phyloP scores from a whole-genome alignment of 2,113 vertebrate genomes.

The Excalfactoria chinensis region DNA sequence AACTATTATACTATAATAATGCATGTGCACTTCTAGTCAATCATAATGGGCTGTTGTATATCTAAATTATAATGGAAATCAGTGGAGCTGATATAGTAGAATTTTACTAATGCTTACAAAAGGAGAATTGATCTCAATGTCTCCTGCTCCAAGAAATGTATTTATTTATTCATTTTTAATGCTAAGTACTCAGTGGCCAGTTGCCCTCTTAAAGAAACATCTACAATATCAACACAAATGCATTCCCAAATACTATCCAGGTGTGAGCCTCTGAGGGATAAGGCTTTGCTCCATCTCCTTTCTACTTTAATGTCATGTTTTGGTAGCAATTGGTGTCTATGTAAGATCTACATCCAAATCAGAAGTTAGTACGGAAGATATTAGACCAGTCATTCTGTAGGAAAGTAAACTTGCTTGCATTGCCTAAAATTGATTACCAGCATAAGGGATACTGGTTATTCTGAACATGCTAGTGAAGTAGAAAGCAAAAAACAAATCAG shows the following conservation, averaged over 20 bases:
- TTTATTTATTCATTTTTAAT: neutral
- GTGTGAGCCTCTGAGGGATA: neutral
- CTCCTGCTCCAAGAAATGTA: neutral
- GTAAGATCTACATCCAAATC: neutral
- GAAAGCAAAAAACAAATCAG: neutral
- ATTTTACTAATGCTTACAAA: neutral
- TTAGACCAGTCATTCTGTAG: neutral
- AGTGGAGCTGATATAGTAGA: neutral
- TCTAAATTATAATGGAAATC: neutral
- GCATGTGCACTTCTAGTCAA: slow-evolving; percentile 3
- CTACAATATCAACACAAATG: neutral
- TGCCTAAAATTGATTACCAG: fast-evolving
- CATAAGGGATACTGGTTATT: neutral
- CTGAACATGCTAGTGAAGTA: neutral
- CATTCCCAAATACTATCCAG: neutral
- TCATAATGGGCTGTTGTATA: neutral
- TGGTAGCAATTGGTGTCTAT: neutral
- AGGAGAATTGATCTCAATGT: neutral
- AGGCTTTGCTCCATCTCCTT: neutral
- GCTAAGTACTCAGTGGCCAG: neutral
- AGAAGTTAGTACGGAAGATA: neutral
- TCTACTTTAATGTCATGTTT: neutral
- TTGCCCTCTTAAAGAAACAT: neutral
- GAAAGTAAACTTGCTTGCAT: neutral
- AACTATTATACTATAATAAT: neutral